A percentile compares a stretch with the other conserved stretches of the same genome.
Evolutionary conservation across 2,113 vertebrate genomes (phyloP).

Genomic region (Poeciliopsis occidentalis): DNA sequence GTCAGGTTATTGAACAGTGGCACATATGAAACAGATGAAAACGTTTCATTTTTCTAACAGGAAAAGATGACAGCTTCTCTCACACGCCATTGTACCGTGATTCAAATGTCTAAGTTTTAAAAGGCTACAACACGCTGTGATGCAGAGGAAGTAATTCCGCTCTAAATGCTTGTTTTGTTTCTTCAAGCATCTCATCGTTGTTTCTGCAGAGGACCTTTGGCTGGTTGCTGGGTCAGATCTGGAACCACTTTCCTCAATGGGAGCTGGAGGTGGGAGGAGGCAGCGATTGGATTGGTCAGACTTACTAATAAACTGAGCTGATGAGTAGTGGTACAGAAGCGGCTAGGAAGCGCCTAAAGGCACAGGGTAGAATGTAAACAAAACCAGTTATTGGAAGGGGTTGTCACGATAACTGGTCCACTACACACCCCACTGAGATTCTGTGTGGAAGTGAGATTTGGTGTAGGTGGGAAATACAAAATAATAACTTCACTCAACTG

Average conservation of each 20-base stretch:
- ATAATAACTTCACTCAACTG: background rate
- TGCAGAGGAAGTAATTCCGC: background rate
- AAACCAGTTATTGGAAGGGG: constrained; percentile 51
- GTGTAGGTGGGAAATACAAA: constrained; percentile 8
- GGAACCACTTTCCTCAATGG: constrained; percentile 60
- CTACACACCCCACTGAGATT: constrained; percentile 2
- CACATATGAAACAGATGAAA: background rate
- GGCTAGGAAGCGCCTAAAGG: constrained; percentile 52
- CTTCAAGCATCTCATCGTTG: background rate
- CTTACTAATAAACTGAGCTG: constrained; percentile 32
- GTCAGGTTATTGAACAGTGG: no score
- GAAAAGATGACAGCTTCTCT: background rate
- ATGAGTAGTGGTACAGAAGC: constrained; percentile 36
- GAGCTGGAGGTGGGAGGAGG: constrained; percentile 32
- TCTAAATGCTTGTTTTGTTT: background rate
- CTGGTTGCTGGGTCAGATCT: constrained; percentile 37
- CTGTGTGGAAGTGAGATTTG: constrained; percentile 8
- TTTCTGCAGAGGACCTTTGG: background rate
- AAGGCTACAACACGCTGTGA: background rate
- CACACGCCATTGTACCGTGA: background rate
- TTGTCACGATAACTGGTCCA: constrained; percentile 53
- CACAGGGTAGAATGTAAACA: constrained; percentile 57
- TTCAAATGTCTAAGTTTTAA: background rate
- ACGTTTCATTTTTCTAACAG: background rate
- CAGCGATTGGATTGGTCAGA: constrained; percentile 45